These are phyloP conservation scores for Aphis gossypii DNA, from an alignment of 1,140 invertebrate species.

Conservation along the genomic window DNA sequence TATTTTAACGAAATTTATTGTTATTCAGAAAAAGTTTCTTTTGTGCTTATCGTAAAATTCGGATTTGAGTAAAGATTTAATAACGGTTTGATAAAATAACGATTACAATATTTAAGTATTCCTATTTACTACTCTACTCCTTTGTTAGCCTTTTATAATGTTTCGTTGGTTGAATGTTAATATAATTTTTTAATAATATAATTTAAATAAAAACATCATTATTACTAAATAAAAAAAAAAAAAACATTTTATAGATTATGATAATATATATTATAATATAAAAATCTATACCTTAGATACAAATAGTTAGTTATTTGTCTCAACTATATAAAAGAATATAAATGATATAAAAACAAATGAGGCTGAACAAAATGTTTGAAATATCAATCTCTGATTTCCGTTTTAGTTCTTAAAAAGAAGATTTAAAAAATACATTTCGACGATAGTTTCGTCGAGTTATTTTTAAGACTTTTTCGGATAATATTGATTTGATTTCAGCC, in stretches of 20 bases:
- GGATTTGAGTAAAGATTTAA: not conserved
- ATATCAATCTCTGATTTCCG: no score
- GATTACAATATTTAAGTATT: slow-evolving; percentile 28
- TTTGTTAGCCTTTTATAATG: not conserved
- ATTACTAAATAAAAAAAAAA: not conserved
- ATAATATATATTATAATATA: not conserved
- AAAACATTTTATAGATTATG: not conserved
- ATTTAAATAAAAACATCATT: not conserved
- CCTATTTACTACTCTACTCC: not conserved
- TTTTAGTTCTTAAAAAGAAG: no score
- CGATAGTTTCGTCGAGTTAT: no score
- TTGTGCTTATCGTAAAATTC: slow-evolving; percentile 26
- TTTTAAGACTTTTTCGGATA: no score
- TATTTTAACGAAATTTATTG: slow-evolving; percentile 10
- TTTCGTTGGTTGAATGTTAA: slow-evolving; percentile 28
- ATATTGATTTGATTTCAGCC: no score
- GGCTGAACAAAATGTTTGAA: no score
- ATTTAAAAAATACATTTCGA: no score
- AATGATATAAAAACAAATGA: no score
- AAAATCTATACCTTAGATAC: not conserved
- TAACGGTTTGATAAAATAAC: not conserved
- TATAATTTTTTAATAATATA: not conserved
- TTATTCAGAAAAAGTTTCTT: slow-evolving; percentile 30
- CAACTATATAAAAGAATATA: no score
- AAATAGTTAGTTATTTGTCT: not conserved